phyloP scores from a whole-genome alignment of 2,113 vertebrate species.

The Scortum barcoo region DNA sequence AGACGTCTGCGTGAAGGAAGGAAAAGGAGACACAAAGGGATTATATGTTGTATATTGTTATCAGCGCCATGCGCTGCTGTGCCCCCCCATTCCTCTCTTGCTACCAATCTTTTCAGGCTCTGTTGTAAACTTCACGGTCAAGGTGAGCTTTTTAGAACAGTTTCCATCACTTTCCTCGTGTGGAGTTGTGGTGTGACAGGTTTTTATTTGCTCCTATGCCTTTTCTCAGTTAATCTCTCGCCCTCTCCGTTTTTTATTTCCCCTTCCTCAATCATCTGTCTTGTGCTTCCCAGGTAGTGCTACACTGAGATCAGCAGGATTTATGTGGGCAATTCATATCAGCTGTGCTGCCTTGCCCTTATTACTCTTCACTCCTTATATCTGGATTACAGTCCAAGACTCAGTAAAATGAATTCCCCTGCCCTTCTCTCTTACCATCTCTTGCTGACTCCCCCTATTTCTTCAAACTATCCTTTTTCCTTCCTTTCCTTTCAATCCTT shows the following conservation, averaged over 20 bases:
- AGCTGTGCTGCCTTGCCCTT: constrained; percentile 5
- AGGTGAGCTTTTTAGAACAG: background rate
- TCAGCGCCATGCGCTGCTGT: constrained; percentile 14
- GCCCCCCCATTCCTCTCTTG: background rate
- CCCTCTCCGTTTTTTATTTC: constrained; percentile 1
- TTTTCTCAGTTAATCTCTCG: background rate
- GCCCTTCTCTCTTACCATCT: background rate
- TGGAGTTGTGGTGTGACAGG: constrained; percentile 1
- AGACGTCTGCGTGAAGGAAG: constrained; percentile 85
- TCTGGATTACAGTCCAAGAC: constrained; percentile 13
- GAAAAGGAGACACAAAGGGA: constrained; percentile 44
- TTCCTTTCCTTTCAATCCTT: background rate
- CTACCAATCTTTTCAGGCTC: background rate
- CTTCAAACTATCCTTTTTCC: background rate
- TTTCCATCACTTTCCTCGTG: background rate
- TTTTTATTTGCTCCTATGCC: background rate
- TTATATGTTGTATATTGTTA: constrained; percentile 36
- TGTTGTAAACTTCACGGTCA: constrained; percentile 23
- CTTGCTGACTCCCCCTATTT: background rate
- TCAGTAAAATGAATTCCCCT: constrained; percentile 9
- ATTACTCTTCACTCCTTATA: constrained; percentile 2
- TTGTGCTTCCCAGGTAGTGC: background rate
- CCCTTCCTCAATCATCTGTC: constrained; percentile 6
- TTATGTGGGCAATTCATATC: constrained; percentile 18
- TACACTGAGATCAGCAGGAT: constrained; percentile 2